Base-by-base conservation (phyloP, 2,113 vertebrate species). In the Vidua macroura region DNA sequence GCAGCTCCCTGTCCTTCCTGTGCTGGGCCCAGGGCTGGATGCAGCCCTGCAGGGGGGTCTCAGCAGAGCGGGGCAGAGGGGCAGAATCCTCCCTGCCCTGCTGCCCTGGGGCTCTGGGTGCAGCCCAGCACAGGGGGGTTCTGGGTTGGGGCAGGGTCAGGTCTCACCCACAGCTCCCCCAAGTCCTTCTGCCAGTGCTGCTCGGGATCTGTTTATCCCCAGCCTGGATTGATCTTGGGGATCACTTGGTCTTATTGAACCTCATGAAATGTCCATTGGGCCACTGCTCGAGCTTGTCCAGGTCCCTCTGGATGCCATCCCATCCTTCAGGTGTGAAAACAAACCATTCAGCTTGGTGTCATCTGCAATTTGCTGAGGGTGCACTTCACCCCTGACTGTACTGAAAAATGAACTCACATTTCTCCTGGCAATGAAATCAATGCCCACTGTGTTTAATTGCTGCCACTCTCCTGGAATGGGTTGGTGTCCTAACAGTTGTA, bases 171-270 rank as follows among this genome's bases (percentile, higher is more conserved):
- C 59, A 59, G 68, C 52, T 58, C 10, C 37, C n/a, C 15, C 15
- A 8, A 15, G 12, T 27, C 59, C 76, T 56, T 22, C 41, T 64
- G 21, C 44, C 68, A 52, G 33, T 27, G 60, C 52, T 66, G 27
- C 68, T 74, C 44, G 8, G 12, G 41, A 6, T 44, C 22, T 67
- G 27, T 3, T 74, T 2, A 52, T 74, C 37, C 44, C 53, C 53
- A 39, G 31, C 24, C n/a, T 53, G 53, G 33, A 39, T 0, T 52
- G 52, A 53, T 46, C 23, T 28, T 0, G 0, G 23, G 52, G 7
- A 5, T 59, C 7, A 8, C 39, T 24, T 30, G 44, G 4, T 46
- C 33, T 10, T 21, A 23, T 46, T 52, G 15, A 82, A 46, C 33
- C 23, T 19, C 44, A 33, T 23, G 27, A 52, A 11, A 39, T 67